Percentiles rank a stretch among this genome's conserved stretches.
Evolutionary conservation across 2,797 vertebrate genomes (phyloP).

Genomic region (Betta splendens): DNA sequence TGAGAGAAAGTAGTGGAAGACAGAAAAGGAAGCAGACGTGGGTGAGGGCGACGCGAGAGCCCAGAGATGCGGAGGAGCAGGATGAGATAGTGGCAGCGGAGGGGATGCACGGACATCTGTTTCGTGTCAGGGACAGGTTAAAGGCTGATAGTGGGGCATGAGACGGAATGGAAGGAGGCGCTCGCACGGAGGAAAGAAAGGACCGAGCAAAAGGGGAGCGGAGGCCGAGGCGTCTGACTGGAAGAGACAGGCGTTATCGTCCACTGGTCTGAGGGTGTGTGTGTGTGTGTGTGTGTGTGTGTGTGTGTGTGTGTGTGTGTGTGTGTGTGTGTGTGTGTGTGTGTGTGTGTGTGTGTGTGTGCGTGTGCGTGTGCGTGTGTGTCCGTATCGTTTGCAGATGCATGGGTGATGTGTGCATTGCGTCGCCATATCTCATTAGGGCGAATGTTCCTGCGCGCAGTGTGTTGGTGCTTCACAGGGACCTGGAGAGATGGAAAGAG

Average conservation of each 20-base stretch:
- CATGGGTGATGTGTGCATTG: slow-evolving; percentile 10
- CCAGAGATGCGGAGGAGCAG: slow-evolving; percentile 41
- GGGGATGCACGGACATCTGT: slow-evolving; percentile 71
- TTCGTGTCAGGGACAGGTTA: slow-evolving; percentile 72
- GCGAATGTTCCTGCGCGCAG: slow-evolving; percentile 39
- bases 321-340: slow-evolving; percentile 6
- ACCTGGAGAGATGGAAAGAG: slow-evolving; percentile 28
- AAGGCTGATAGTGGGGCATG: slow-evolving; percentile 61
- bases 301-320: not conserved
- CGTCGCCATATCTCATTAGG: slow-evolving; percentile 49
- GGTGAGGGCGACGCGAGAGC: slow-evolving; percentile 46
- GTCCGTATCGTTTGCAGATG: slow-evolving; percentile 28
- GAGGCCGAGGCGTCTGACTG: slow-evolving; percentile 62
- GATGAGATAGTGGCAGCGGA: slow-evolving; percentile 61
- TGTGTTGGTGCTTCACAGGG: slow-evolving; percentile 7
- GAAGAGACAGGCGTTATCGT: slow-evolving; percentile 63
- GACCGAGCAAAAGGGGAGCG: slow-evolving; percentile 34
- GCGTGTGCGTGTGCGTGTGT: too few species aligned
- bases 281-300: slow-evolving; percentile 14
- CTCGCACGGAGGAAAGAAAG: slow-evolving; percentile 32
- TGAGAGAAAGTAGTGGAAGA: slow-evolving; percentile 5
- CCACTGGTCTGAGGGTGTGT: slow-evolving; percentile 39
- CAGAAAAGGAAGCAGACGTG: slow-evolving; percentile 35
- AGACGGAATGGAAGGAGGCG: slow-evolving; percentile 30
- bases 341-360: too few species aligned